Conservation (phyloP, 2,797 vertebrate species). For the Orestias chungarensis region DNA sequence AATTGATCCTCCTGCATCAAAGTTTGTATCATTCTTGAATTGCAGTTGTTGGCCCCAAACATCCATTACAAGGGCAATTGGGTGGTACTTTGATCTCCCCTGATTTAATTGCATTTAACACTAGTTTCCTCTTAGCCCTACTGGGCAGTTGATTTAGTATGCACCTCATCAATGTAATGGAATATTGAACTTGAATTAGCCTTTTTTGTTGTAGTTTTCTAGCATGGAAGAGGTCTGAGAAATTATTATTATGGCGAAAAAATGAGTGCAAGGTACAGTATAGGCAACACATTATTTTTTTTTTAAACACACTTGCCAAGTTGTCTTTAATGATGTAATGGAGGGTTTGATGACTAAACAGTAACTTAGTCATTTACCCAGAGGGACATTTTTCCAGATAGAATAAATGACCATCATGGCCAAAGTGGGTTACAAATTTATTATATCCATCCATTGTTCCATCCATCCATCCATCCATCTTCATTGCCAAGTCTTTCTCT, state of each 20-base stretch:
- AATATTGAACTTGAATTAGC: neutral
- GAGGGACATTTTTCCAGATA: slow-evolving; percentile 41
- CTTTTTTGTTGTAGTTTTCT: too few species aligned
- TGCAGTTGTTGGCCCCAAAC: too few species aligned
- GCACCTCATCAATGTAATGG: neutral
- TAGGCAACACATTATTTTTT: too few species aligned
- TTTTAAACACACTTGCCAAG: neutral
- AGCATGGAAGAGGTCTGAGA: neutral
- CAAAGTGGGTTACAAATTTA: slow-evolving; percentile 59
- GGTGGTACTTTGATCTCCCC: too few species aligned
- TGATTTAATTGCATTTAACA: neutral
- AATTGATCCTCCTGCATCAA: too few species aligned
- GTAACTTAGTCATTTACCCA: slow-evolving; percentile 58
- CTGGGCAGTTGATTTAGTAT: neutral
- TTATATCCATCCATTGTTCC: neutral
- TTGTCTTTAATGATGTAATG: slow-evolving; percentile 12
- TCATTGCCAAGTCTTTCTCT: slow-evolving; percentile 21
- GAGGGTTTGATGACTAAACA: slow-evolving; percentile 28
- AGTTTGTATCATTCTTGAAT: too few species aligned
- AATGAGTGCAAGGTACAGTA: neutral
- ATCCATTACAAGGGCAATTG: neutral
- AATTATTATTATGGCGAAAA: neutral
- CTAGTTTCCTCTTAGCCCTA: neutral
- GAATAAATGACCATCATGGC: slow-evolving; percentile 44
- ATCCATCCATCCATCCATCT: slow-evolving; percentile 39